A percentile compares a stretch with the other conserved stretches of the same genome.
phyloP scores from a whole-genome alignment of 1,140 invertebrate genomes.

The Formica exsecta region DNA sequence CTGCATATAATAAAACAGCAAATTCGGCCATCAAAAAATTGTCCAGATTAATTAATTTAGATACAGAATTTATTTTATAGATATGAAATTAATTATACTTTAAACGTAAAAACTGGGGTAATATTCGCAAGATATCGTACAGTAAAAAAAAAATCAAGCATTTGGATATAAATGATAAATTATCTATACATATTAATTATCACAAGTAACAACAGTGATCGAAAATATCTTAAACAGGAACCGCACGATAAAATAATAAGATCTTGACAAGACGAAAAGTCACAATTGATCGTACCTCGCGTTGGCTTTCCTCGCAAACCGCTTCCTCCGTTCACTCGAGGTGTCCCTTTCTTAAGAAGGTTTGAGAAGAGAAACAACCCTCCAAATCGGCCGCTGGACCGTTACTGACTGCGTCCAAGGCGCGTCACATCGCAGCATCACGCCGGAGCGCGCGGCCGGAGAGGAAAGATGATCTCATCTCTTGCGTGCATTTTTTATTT shows the following conservation, averaged over 20 bases:
- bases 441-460: conserved; percentile 1
- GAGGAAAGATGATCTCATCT: conserved; percentile 81
- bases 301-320: conserved; percentile 8
- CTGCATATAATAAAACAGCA: not conserved
- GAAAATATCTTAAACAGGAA: not conserved
- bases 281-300: conserved; percentile 49
- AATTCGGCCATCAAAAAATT: not conserved
- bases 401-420: conserved; percentile 75
- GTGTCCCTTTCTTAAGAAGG: conserved; percentile 40
- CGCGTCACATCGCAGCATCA: not conserved
- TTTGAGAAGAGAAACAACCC: conserved; percentile 57
- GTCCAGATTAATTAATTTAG: not conserved
- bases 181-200: not conserved
- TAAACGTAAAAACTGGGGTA: too few species aligned
- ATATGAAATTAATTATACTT: not conserved
- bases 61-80: too few species aligned
- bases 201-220: not conserved
- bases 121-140: too few species aligned
- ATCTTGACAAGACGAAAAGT: not conserved
- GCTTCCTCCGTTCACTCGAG: not conserved
- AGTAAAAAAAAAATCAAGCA: not conserved
- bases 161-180: not conserved
- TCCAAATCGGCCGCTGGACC: conserved; percentile 77
- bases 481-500: conserved; percentile 67
- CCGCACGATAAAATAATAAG: not conserved